Percentiles rank a stretch among this genome's conserved stretches.
These are phyloP conservation scores for Thryonomys swinderianus DNA, from an alignment of 2,113 vertebrate genomes.

Conservation along the genomic window DNA sequence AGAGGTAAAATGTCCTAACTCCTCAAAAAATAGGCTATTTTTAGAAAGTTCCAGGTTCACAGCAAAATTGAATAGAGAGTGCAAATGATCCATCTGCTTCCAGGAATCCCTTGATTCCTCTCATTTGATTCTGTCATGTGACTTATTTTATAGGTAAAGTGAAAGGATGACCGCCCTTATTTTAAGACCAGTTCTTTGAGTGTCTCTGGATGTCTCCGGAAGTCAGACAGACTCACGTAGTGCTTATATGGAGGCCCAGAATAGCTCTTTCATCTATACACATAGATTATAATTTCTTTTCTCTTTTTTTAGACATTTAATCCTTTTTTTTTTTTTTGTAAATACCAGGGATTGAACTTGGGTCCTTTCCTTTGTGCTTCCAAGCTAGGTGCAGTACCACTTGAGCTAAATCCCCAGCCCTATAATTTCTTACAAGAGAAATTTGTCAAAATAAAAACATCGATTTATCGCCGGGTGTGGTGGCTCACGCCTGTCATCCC, in stretches of 20 bases:
- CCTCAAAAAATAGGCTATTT: neutral
- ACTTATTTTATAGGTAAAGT: neutral
- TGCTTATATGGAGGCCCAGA: neutral
- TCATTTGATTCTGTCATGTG: neutral
- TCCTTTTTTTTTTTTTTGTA: no score
- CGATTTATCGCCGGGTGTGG: no score
- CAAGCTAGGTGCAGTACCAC: no score
- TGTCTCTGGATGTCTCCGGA: neutral
- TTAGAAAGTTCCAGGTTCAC: neutral
- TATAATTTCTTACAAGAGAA: neutral
- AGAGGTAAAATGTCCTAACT: neutral
- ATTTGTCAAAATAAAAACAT: conserved; percentile 1
- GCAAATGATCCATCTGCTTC: neutral
- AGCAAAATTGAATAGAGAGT: neutral
- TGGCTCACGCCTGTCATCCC: no score
- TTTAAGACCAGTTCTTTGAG: neutral
- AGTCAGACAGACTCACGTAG: neutral
- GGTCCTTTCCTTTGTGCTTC: no score
- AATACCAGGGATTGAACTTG: no score
- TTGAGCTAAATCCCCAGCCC: no score
- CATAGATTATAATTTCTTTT: neutral
- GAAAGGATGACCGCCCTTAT: neutral
- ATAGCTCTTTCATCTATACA: neutral
- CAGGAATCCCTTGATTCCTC: neutral
- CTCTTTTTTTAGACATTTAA: no score